Base-by-base conservation (phyloP, 2,113 vertebrate genomes). In the Elgaria multicarinata region DNA sequence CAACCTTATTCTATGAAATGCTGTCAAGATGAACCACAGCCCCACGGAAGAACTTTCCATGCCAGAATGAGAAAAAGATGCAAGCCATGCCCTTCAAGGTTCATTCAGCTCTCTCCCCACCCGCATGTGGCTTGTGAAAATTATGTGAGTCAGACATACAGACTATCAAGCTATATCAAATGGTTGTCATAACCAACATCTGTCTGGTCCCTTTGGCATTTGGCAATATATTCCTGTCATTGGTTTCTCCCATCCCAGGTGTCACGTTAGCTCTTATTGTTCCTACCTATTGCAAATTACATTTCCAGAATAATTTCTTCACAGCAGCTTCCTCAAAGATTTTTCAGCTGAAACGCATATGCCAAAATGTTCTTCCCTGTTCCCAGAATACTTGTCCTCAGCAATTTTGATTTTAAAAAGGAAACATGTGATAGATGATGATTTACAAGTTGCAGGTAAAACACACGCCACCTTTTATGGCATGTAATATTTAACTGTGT, bases 401-500 rank as follows among this genome's bases (percentile, higher is more conserved):
- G 81, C 31, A 0, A 0, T 0, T 0, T 1, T 26, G 18, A 13
- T 46, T 85, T 69, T 14, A 74, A 50, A 44, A 12, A 87, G 50
- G 31, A 66, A 31, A 69, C 22, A 58, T 82, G 0, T 44, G n/a
- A 31, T 4, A 80, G 78, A 0, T 6, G 80, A 74, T 67, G 78
- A 13, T 44, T 79, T 85, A 53, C 66, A 91, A 81, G 28, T 14
- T 46, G 36, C 64, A 87, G 13, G 46, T 58, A 90, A 76, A 88
- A 8, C 0, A 86, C 5, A 36, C 53, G 14, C 4, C 42, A 66
- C n/a, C 31, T 39, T 64, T 83, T 50, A 13, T 55, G 62, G 42
- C 36, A 28, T 0, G 0, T 1, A n/a, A 39, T 0, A 0, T 7
- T 53, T 72, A 64, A 36, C 44, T 13, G 33, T 28, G 10, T n/a